Percentiles rank a stretch among this genome's conserved stretches.
These are phyloP conservation scores for rabbit (Oryctolagus cuniculus) DNA, from an alignment of 2,113 vertebrate species.

Conservation along the genomic window DNA sequence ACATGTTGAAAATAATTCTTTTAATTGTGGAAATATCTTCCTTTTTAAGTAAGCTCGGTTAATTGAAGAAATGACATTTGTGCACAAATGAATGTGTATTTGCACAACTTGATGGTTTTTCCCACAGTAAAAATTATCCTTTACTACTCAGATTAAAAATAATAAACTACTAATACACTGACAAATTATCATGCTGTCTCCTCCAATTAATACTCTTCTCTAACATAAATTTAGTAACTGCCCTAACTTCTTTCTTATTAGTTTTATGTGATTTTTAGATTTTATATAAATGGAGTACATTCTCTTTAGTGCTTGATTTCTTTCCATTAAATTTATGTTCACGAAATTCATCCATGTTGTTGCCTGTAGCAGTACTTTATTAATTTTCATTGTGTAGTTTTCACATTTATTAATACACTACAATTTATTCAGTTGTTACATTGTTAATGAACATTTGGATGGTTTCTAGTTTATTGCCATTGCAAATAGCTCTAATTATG, in stretches of 20 bases:
- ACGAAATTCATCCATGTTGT: neutral
- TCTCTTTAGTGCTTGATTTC: neutral
- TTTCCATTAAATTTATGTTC: conserved; percentile 20
- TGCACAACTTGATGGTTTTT: neutral
- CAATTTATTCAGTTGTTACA: neutral
- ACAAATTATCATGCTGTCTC: neutral
- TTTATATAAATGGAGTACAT: neutral
- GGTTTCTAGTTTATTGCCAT: neutral
- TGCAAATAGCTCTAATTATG: neutral
- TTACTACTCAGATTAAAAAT: neutral
- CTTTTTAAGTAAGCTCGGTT: conserved; percentile 40
- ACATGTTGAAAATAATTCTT: conserved; percentile 54
- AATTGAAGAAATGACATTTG: conserved; percentile 25
- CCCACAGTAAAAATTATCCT: neutral
- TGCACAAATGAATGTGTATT: neutral
- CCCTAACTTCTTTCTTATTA: neutral
- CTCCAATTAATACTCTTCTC: neutral
- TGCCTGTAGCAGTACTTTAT: neutral
- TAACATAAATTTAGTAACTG: neutral
- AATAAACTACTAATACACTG: neutral
- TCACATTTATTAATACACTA: conserved; percentile 13
- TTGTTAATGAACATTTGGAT: neutral
- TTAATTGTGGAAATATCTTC: conserved; percentile 12
- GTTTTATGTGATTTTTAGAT: neutral
- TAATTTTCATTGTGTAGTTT: neutral